Evolutionary conservation across 2,888 invertebrate species (phyloP).

Genomic region (Hirtodrosophila duncani): DNA sequence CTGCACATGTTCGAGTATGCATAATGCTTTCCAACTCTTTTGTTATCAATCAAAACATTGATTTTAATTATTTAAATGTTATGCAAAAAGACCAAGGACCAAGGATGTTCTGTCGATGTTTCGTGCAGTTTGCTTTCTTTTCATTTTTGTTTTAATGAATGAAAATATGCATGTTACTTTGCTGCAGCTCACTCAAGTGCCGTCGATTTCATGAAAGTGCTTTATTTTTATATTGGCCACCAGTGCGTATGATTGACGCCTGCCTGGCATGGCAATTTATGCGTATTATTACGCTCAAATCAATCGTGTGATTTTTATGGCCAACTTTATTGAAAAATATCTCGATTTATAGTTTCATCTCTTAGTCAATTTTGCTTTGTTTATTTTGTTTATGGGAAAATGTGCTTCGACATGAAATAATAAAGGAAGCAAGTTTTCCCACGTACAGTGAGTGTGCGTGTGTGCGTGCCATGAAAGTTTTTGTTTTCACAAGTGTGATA

Average conservation of each 20-base stretch:
- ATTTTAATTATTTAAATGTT: constrained; percentile 57
- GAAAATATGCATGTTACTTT: neutral
- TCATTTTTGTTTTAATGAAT: constrained; percentile 3
- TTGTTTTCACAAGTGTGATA: constrained; percentile 47
- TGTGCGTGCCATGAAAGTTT: too few species aligned
- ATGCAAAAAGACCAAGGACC: constrained; percentile 19
- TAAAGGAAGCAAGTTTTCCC: neutral
- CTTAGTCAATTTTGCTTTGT: constrained; percentile 17
- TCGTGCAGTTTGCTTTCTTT: constrained; percentile 4
- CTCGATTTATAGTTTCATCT: too few species aligned
- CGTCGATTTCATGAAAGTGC: neutral
- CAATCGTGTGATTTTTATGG: constrained; percentile 29
- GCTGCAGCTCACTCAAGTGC: constrained; percentile 16
- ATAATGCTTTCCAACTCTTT: constrained; percentile 16
- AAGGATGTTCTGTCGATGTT: constrained; percentile 7
- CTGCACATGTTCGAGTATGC: constrained; percentile 2
- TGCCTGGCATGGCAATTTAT: constrained; percentile 18
- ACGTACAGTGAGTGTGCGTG: constrained; percentile 6
- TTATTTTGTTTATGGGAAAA: constrained; percentile 14
- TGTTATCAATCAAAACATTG: constrained; percentile 51
- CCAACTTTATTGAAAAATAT: constrained; percentile 24
- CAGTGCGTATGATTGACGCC: constrained; percentile 41
- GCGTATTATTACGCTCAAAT: constrained; percentile 25
- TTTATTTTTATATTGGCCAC: constrained; percentile 14
- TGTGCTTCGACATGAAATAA: constrained; percentile 16